phyloP scores from a whole-genome alignment of 2,888 invertebrate species.

The Pachymerium ferrugineum region DNA sequence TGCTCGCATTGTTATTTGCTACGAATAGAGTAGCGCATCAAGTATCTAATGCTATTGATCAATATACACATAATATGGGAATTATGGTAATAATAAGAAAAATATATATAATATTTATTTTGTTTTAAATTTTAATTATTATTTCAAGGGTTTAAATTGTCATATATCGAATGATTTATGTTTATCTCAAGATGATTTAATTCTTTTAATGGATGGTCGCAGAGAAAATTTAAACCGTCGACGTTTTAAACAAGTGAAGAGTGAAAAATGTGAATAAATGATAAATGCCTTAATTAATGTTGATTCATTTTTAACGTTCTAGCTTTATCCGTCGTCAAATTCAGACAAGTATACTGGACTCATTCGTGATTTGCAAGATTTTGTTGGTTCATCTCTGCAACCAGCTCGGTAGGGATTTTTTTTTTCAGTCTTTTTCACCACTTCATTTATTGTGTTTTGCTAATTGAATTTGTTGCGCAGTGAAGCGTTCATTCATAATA shows the following conservation, averaged over 20 bases:
- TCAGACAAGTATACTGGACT: slow-evolving; percentile 38
- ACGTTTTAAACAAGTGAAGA: slow-evolving; percentile 43
- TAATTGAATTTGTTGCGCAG: slow-evolving; percentile 16
- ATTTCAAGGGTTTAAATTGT: slow-evolving; percentile 42
- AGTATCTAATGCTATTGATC: slow-evolving; percentile 40
- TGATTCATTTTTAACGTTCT: slow-evolving; percentile 3
- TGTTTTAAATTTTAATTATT: background rate
- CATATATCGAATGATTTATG: slow-evolving; percentile 44
- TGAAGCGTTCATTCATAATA: slow-evolving; percentile 37
- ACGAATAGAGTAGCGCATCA: slow-evolving; percentile 40
- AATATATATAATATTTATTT: background rate
- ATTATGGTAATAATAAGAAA: slow-evolving; percentile 37
- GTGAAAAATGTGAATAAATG: too few relatives aligned
- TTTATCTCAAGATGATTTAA: slow-evolving; percentile 43
- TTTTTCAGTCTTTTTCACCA: background rate
- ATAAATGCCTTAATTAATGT: too few relatives aligned
- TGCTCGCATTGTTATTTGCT: slow-evolving; percentile 41
- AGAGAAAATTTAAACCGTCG: slow-evolving; percentile 42
- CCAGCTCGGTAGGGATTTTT: background rate
- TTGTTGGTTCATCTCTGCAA: background rate
- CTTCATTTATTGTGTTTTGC: background rate
- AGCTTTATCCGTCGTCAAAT: slow-evolving; percentile 40
- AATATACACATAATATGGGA: slow-evolving; percentile 35
- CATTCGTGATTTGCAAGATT: slow-evolving; percentile 37
- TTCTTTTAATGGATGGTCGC: slow-evolving; percentile 42